Conservation (phyloP, 2,113 vertebrate species). For the Copsychus sechellarum region DNA sequence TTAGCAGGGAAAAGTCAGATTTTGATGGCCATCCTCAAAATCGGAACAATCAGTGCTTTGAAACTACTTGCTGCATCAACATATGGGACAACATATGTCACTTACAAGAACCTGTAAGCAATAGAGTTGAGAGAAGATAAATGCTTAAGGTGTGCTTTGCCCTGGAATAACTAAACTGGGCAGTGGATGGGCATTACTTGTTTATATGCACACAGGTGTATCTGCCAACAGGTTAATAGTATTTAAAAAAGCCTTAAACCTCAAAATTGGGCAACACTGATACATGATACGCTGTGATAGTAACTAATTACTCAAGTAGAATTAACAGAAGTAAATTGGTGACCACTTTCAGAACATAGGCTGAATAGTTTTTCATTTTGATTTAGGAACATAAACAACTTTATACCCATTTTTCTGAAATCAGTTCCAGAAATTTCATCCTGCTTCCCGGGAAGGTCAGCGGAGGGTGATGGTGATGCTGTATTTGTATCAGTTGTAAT, state of each 20-base stretch:
- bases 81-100: rapidly evolving
- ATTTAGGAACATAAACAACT: background rate
- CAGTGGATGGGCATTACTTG: background rate
- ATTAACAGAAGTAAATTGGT: background rate
- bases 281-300: rapidly evolving
- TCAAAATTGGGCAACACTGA: background rate
- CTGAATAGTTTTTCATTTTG: background rate
- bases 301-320: background rate
- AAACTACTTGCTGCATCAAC: rapidly evolving
- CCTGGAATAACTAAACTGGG: background rate
- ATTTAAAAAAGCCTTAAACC: background rate
- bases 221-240: background rate
- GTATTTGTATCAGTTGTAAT: rapidly evolving
- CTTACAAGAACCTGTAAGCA: background rate
- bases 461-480: background rate
- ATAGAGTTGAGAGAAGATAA: background rate
- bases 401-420: background rate
- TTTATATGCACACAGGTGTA: rapidly evolving
- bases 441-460: background rate
- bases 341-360: background rate
- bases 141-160: background rate
- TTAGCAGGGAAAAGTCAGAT: background rate
- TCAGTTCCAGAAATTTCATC: background rate
- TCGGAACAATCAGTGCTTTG: background rate
- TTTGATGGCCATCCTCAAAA: background rate